Evolutionary conservation across 2,797 vertebrate genomes (phyloP).

Genomic region (Antennarius maculatus): DNA sequence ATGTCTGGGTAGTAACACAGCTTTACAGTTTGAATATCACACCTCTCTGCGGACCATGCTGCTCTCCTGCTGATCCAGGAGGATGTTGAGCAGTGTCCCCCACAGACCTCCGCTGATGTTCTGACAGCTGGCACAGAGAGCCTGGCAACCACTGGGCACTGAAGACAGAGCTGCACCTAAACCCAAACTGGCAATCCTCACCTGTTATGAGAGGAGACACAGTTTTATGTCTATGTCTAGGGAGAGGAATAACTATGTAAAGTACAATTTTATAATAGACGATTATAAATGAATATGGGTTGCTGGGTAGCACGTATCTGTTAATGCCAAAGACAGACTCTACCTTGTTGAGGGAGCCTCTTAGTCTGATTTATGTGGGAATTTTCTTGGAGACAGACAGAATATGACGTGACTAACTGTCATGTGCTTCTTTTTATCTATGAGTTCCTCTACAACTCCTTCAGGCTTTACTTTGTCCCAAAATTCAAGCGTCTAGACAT

Average conservation of each 20-base stretch:
- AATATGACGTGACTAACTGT: constrained; percentile 37
- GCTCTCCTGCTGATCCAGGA: constrained; percentile 93
- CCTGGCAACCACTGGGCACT: constrained; percentile 87
- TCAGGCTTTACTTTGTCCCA: constrained; percentile 37
- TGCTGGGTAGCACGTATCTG: constrained; percentile 23
- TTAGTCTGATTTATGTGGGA: constrained; percentile 35
- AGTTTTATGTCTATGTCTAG: neutral
- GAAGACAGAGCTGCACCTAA: constrained; percentile 91
- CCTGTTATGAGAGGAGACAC: constrained; percentile 74
- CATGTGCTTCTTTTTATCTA: constrained; percentile 38
- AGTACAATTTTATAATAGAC: neutral
- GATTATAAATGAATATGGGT: neutral
- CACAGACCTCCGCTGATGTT: constrained; percentile 98
- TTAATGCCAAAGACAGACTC: constrained; percentile 22
- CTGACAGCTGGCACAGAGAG: constrained; percentile 92
- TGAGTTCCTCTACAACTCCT: constrained; percentile 16
- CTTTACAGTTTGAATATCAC: constrained; percentile 32
- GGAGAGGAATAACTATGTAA: neutral
- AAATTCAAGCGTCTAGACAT: constrained; percentile 39
- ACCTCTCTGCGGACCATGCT: constrained; percentile 98
- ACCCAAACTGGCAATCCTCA: constrained; percentile 92
- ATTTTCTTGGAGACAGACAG: constrained; percentile 42
- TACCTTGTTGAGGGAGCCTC: constrained; percentile 33
- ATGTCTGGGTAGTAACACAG: constrained; percentile 2
- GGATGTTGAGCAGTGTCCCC: constrained; percentile 94